Percentiles rank a stretch among this genome's conserved stretches.
Evolutionary conservation across 2,113 vertebrate species (phyloP).

Genomic region (Aegithalos caudatus): DNA sequence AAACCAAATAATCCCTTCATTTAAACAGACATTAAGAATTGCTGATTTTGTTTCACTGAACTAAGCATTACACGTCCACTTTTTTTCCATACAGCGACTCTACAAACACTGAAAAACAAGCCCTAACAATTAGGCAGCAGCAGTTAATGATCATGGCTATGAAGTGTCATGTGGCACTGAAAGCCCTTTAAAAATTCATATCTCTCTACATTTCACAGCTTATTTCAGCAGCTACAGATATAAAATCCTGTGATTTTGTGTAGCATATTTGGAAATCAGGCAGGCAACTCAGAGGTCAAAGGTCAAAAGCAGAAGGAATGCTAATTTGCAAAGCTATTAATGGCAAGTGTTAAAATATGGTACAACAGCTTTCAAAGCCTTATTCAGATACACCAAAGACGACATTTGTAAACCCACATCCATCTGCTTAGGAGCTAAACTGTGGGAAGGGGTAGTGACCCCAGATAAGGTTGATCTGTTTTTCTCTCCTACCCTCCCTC

Average conservation of each 20-base stretch:
- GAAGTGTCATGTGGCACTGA: not conserved
- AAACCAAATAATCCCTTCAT: slow-evolving; percentile 28
- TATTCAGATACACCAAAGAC: not conserved
- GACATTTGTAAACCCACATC: slow-evolving; percentile 54
- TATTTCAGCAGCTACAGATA: not conserved
- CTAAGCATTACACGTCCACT: not conserved
- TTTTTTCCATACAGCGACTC: not conserved
- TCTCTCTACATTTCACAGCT: not conserved
- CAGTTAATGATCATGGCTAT: not conserved
- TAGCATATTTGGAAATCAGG: not conserved
- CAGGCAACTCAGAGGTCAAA: slow-evolving; percentile 30
- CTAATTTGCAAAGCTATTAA: slow-evolving; percentile 40
- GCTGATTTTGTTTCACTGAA: slow-evolving; percentile 16
- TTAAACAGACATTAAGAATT: slow-evolving; percentile 1
- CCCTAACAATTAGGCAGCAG: not conserved
- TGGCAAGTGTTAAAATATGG: slow-evolving; percentile 40
- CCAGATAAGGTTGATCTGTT: slow-evolving; percentile 17
- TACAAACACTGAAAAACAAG: not conserved
- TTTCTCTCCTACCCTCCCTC: slow-evolving; percentile 13
- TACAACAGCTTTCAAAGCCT: slow-evolving; percentile 31
- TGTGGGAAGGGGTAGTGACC: slow-evolving; percentile 49
- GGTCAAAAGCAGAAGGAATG: slow-evolving; percentile 17
- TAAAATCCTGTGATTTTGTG: slow-evolving; percentile 17
- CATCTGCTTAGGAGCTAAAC: slow-evolving; percentile 58
- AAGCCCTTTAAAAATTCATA: not conserved